A percentile compares a stretch with the other conserved stretches of the same genome.
Conservation (phyloP, 2,113 vertebrate genomes). For the Bagarius yarrelli region DNA sequence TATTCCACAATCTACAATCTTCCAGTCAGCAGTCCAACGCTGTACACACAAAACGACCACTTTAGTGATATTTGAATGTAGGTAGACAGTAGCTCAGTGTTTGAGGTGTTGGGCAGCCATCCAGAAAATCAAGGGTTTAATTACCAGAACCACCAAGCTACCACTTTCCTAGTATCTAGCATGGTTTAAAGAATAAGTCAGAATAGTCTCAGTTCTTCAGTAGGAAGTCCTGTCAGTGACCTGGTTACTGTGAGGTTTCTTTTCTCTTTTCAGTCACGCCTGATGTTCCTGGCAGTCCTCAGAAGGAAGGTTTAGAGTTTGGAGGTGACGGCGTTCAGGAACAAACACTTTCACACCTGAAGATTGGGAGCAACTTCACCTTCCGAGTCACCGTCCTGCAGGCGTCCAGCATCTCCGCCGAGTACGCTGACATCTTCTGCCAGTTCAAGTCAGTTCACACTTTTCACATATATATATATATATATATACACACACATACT, state of each 20-base stretch:
- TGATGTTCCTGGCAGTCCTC: slow-evolving; percentile 69
- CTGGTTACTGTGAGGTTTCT: not conserved
- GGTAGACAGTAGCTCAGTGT: no score
- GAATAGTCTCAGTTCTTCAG: not conserved
- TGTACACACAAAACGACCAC: no score
- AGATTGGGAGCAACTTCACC: slow-evolving; percentile 89
- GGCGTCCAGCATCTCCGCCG: slow-evolving; percentile 95
- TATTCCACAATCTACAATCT: no score
- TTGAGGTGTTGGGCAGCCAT: no score
- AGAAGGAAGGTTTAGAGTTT: slow-evolving; percentile 73
- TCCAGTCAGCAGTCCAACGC: no score
- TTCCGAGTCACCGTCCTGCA: slow-evolving; percentile 97
- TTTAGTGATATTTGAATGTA: no score
- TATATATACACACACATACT: no score
- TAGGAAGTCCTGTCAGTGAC: not conserved
- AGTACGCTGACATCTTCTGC: slow-evolving; percentile 98
- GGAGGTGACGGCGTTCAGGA: slow-evolving; percentile 77
- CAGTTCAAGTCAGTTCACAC: slow-evolving; percentile 88
- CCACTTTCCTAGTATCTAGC: no score
- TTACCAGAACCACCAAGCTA: no score
- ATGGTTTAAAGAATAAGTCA: no score
- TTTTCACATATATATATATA: not conserved
- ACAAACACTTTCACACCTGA: slow-evolving; percentile 79
- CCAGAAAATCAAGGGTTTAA: no score
- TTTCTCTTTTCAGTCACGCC: slow-evolving; percentile 59